Conservation (phyloP, 2,888 invertebrate species). For the Heliconius ethilla region DNA sequence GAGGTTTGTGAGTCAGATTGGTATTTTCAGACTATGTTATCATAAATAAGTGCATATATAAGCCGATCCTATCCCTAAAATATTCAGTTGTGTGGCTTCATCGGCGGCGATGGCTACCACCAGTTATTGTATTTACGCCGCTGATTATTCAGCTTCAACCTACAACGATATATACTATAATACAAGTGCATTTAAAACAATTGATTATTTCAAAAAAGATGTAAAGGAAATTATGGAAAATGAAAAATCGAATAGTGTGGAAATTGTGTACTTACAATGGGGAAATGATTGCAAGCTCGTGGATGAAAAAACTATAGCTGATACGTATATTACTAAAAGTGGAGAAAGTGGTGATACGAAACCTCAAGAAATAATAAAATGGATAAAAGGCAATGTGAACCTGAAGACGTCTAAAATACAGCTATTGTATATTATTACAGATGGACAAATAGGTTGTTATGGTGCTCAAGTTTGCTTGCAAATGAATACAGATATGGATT, state of each 20-base stretch:
- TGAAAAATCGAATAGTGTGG: constrained; percentile 12
- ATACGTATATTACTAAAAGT: constrained; percentile 27
- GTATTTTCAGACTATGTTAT: neutral
- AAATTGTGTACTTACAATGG: constrained; percentile 54
- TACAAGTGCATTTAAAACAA: neutral
- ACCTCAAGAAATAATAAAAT: constrained; percentile 45
- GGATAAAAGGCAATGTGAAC: constrained; percentile 30
- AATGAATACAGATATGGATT: constrained; percentile 49
- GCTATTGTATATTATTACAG: constrained; percentile 53
- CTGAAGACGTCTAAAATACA: constrained; percentile 46
- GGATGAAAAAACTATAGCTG: constrained; percentile 44
- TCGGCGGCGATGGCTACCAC: constrained; percentile 4
- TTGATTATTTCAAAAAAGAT: constrained; percentile 16
- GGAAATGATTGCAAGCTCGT: constrained; percentile 48
- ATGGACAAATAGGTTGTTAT: constrained; percentile 44
- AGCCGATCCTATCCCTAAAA: neutral
- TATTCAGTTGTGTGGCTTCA: neutral
- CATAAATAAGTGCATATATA: neutral
- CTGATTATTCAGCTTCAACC: constrained; percentile 17
- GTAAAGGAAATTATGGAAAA: constrained; percentile 1
- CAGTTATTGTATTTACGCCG: constrained; percentile 21
- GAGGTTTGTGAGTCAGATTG: neutral
- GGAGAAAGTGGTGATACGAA: constrained; percentile 34
- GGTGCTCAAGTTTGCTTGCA: constrained; percentile 43
- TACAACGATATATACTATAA: neutral